phyloP scores from a whole-genome alignment of 2,113 vertebrate genomes.

The Alectura lathami region DNA sequence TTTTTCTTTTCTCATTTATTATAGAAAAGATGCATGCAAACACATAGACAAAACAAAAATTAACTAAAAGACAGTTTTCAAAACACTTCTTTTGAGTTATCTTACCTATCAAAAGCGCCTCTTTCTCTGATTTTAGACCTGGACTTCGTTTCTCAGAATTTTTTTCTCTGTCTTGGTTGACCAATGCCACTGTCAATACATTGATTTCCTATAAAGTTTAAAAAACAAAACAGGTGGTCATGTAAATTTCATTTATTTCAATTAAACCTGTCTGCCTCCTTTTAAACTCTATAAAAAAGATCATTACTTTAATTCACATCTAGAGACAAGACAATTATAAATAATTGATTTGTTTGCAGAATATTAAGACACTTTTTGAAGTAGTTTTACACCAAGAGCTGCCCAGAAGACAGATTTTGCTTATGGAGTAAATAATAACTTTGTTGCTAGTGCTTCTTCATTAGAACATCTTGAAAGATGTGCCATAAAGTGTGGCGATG shows the following conservation, averaged over 20 bases:
- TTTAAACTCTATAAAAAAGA: slow-evolving; percentile 43
- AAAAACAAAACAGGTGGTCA: slow-evolving; percentile 56
- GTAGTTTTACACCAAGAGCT: not conserved
- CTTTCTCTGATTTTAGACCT: slow-evolving; percentile 86
- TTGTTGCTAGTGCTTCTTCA: slow-evolving; percentile 12
- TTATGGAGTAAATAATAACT: not conserved
- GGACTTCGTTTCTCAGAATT: slow-evolving; percentile 78
- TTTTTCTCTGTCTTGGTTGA: slow-evolving; percentile 83
- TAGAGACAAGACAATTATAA: slow-evolving; percentile 49
- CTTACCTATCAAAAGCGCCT: slow-evolving; percentile 90
- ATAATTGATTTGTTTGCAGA: slow-evolving; percentile 48
- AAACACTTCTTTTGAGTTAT: not conserved
- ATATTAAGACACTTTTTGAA: slow-evolving; percentile 21
- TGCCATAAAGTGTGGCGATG: not conserved
- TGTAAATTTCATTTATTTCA: slow-evolving; percentile 29
- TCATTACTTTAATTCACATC: slow-evolving; percentile 49
- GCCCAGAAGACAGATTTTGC: slow-evolving; percentile 2
- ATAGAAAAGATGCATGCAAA: not conserved
- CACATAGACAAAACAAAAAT: not conserved
- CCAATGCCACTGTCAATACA: slow-evolving; percentile 79
- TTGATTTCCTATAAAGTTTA: slow-evolving; percentile 82
- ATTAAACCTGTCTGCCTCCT: slow-evolving; percentile 12
- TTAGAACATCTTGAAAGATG: slow-evolving; percentile 8
- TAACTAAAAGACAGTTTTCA: not conserved
- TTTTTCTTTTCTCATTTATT: not conserved